Evolutionary conservation across 2,113 vertebrate species (phyloP), one percentile per base, ranked within the genome.

Genomic region (Ptychochromis oligacanthus): DNA sequence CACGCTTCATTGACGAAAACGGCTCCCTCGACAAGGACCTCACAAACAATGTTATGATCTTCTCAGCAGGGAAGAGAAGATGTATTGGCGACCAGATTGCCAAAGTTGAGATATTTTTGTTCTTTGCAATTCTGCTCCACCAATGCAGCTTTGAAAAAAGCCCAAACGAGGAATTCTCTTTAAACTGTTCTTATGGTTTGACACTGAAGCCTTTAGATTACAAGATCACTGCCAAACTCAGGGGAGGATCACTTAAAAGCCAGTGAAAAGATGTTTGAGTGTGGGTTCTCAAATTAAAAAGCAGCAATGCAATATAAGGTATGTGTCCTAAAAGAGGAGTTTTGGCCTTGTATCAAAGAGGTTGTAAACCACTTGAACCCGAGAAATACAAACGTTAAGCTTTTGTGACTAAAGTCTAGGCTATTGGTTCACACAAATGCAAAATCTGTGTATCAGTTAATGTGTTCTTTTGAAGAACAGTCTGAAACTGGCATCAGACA

Each of bases 21-120:
- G 93, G 85, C n/a, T 83, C 60, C 46, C 82, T 97, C 5, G 91
- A 97, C 90, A 95, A 92, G 8, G 96, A 97, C 36, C 80, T 95
- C 9, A 92, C 94, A 5, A 83, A 81, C 92, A 93, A 90, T 0
- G 94, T 97, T 11, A 94, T 97, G 96, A 96, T 97, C 81, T 97
- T 97, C 92, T 97, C 97, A 0, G 80, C 92, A 1, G 97, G 97
- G 6, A 96, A 96, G 84, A 93, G 96, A 9, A 90, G 96, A 49
- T 97, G 97, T 79, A 97, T 97, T 2, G 97, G 97, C 0, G 94
- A 96, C 9, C 96, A 97, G 88, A 94, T 97, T 2, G 93, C 96
- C 82, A 97, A 96, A 86, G 93, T 95, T 0, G 96, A 97, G 90
- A 52, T 96, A 12, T 97, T 96, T 91, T 87, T 97, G 80, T 96